Percentiles rank a stretch among this genome's conserved stretches.
These are phyloP conservation scores for Steromphala cineraria DNA, from an alignment of 2,888 invertebrate species.

Conservation along the genomic window DNA sequence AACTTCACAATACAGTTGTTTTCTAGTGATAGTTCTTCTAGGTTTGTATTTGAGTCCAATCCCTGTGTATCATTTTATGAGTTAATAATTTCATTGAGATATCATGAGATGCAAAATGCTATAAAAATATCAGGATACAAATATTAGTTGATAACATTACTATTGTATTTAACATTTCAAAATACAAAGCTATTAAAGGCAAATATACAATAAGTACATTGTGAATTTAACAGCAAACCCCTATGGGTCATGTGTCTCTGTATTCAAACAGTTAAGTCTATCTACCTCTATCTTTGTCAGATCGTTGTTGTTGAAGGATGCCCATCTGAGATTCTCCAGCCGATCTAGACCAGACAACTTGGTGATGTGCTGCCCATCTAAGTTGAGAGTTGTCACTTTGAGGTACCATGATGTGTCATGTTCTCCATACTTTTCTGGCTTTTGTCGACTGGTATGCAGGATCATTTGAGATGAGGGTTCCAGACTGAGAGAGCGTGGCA, in stretches of 20 bases:
- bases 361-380: conserved; percentile 72
- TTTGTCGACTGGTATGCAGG: conserved; percentile 57
- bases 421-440: conserved; percentile 66
- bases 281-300: conserved; percentile 74
- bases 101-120: neutral
- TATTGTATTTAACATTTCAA: neutral
- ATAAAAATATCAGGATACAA: neutral
- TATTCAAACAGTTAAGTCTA: neutral
- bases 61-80: conserved; percentile 57
- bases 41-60: conserved; percentile 66
- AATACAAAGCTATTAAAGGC: no score
- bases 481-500: conserved; percentile 68
- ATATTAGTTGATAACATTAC: neutral
- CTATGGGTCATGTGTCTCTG: no score
- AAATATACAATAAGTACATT: no score
- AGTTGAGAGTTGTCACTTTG: conserved; percentile 71
- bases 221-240: no score
- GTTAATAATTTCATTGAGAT: neutral
- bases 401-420: conserved; percentile 68
- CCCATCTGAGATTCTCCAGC: conserved; percentile 72
- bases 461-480: conserved; percentile 59
- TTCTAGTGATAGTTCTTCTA: conserved; percentile 73
- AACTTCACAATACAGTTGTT: conserved; percentile 71
- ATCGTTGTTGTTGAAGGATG: conserved; percentile 75
- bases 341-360: conserved; percentile 73